phyloP scores from a whole-genome alignment of 2,797 vertebrate species.

The Hephaestus fuliginosus region DNA sequence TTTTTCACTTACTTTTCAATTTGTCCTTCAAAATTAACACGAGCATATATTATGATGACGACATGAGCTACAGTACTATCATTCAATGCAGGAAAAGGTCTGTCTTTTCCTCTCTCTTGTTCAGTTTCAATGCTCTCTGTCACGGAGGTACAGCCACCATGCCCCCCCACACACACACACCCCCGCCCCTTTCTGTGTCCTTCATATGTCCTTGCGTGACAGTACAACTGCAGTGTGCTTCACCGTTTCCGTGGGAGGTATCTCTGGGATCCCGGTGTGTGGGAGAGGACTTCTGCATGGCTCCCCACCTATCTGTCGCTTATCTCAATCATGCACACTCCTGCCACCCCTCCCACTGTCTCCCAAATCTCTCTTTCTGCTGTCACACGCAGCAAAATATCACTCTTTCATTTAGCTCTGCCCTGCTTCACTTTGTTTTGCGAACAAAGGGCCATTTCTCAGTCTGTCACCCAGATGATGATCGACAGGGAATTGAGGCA shows the following conservation, averaged over 20 bases:
- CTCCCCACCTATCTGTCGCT: conserved; percentile 73
- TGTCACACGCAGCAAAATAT: conserved; percentile 61
- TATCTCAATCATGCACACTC: conserved; percentile 81
- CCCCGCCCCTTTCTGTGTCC: conserved; percentile 56
- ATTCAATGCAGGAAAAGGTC: conserved; percentile 30
- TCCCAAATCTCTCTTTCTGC: conserved; percentile 50
- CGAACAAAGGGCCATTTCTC: conserved; percentile 74
- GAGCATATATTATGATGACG: conserved; percentile 17
- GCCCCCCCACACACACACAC: too few species aligned
- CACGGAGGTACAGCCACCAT: conserved; percentile 25
- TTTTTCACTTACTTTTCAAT: conserved; percentile 41
- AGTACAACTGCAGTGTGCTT: conserved; percentile 68
- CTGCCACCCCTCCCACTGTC: conserved; percentile 67
- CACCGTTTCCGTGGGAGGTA: conserved; percentile 69
- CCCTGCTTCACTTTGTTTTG: conserved; percentile 70
- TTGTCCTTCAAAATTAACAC: conserved; percentile 48
- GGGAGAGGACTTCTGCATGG: conserved; percentile 71
- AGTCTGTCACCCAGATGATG: conserved; percentile 68
- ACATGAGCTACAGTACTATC: conserved; percentile 12
- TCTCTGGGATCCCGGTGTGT: conserved; percentile 72
- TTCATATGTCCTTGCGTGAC: conserved; percentile 83
- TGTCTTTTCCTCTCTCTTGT: neutral
- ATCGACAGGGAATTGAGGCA: conserved; percentile 64
- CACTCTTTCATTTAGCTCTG: conserved; percentile 68
- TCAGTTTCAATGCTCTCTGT: conserved; percentile 39